These are phyloP conservation scores for Narcine bancroftii DNA, from an alignment of 2,113 vertebrate species.

Conservation along the genomic window DNA sequence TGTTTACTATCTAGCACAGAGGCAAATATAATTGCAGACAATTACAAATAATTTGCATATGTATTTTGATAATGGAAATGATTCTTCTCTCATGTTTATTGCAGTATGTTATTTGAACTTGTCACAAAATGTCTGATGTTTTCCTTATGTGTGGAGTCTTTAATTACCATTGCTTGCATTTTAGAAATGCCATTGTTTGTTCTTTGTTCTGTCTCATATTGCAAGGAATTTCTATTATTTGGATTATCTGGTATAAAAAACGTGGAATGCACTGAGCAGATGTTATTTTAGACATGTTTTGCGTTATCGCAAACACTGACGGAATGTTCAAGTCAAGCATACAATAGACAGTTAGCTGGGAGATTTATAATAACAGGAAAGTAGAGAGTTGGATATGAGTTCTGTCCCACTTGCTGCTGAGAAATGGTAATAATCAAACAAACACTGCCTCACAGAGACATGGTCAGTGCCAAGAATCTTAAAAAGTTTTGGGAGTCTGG, in stretches of 20 bases:
- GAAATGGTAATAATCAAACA: neutral
- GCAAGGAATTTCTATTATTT: conserved; percentile 33
- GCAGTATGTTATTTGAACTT: neutral
- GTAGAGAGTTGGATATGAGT: neutral
- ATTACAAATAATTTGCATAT: neutral
- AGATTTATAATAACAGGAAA: conserved; percentile 15
- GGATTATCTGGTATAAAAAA: conserved; percentile 8
- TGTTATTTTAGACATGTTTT: conserved; percentile 27
- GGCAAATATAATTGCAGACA: neutral
- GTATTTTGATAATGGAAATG: conserved; percentile 1
- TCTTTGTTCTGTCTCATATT: conserved; percentile 34
- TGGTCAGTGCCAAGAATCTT: conserved; percentile 16
- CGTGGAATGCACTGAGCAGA: neutral
- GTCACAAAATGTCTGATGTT: conserved; percentile 30
- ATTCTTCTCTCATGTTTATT: neutral
- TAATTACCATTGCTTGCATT: conserved; percentile 11
- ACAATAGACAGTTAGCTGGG: neutral
- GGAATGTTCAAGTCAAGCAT: neutral
- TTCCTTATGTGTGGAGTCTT: conserved; percentile 23
- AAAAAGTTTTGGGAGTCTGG: neutral
- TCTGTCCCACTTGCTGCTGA: neutral
- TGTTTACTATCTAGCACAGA: too few species aligned
- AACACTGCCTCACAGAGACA: neutral
- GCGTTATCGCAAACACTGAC: neutral
- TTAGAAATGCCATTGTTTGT: conserved; percentile 21